phyloP scores from a whole-genome alignment of 2,888 invertebrate species.

The Drosophila algonquin region DNA sequence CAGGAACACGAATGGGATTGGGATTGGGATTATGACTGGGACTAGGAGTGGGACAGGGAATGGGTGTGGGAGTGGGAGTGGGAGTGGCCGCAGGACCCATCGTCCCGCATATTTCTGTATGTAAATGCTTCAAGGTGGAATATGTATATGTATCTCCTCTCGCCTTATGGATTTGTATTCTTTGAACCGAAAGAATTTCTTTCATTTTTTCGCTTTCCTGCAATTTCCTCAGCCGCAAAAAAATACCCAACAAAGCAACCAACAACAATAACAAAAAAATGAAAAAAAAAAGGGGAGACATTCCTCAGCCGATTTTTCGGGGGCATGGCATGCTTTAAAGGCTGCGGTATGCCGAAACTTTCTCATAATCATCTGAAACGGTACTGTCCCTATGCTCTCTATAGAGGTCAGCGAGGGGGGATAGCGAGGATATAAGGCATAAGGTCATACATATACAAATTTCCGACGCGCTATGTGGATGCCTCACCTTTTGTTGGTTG shows the following conservation, averaged over 20 bases:
- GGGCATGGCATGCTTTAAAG: constrained; percentile 29
- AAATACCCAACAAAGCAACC: neutral
- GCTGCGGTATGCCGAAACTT: constrained; percentile 38
- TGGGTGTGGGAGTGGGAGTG: constrained; percentile 20
- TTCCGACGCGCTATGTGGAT: too few relatives aligned
- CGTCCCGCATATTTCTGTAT: constrained; percentile 35
- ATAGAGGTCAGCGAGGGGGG: constrained; percentile 8
- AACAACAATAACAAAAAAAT: constrained; percentile 10
- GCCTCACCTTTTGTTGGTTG: too few relatives aligned
- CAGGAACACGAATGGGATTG: constrained; percentile 24
- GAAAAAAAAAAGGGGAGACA: constrained; percentile 19
- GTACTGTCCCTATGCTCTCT: constrained; percentile 3
- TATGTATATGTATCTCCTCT: constrained; percentile 46
- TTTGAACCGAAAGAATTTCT: constrained; percentile 46
- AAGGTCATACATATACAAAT: too few relatives aligned
- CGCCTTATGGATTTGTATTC: constrained; percentile 45
- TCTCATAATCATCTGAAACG: constrained; percentile 37
- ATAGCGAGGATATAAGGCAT: too few relatives aligned
- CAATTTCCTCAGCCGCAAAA: constrained; percentile 26
- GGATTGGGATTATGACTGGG: neutral
- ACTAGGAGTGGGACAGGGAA: constrained; percentile 5
- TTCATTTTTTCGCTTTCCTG: constrained; percentile 36
- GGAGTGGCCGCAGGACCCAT: constrained; percentile 8
- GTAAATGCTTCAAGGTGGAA: constrained; percentile 39
- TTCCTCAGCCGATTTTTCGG: constrained; percentile 39